A percentile compares a stretch with the other conserved stretches of the same genome.
Conservation (phyloP, 1,140 invertebrate species). For the Cherax quadricarinatus region DNA sequence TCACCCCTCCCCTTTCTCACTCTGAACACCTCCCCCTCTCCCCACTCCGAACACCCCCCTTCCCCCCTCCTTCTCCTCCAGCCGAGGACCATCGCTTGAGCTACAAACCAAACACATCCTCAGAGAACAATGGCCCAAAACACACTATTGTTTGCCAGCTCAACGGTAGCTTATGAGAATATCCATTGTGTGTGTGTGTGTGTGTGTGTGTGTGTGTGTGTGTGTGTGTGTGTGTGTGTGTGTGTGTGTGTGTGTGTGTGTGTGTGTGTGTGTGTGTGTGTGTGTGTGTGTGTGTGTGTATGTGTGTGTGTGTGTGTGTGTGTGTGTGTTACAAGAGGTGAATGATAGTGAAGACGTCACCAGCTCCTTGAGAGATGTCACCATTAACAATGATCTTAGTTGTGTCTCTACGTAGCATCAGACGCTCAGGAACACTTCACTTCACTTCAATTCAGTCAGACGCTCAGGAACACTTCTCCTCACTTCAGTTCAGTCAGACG, state of each 20-base stretch:
- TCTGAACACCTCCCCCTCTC: no score
- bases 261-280: constrained; percentile 35
- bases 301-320: constrained; percentile 21
- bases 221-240: constrained; percentile 43
- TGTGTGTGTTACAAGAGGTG: background rate
- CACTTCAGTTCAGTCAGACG: no score
- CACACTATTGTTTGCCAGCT: constrained; percentile 45
- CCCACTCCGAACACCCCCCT: no score
- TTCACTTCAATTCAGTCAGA: no score
- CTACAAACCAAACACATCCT: constrained; percentile 21
- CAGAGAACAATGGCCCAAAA: constrained; percentile 34
- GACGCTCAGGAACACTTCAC: no score
- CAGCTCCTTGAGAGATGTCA: no score
- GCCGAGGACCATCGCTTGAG: background rate
- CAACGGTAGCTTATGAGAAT: constrained; percentile 19
- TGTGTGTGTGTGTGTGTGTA: constrained; percentile 26
- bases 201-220: constrained; percentile 53
- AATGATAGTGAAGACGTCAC: background rate
- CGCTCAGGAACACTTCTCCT: no score
- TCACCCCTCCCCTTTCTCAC: no score
- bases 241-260: constrained; percentile 26
- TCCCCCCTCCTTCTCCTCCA: no score
- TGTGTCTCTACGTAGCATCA: no score
- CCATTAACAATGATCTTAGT: no score
- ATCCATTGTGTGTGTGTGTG: background rate